phyloP scores from a whole-genome alignment of 2,113 vertebrate genomes.

The Trichechus manatus region DNA sequence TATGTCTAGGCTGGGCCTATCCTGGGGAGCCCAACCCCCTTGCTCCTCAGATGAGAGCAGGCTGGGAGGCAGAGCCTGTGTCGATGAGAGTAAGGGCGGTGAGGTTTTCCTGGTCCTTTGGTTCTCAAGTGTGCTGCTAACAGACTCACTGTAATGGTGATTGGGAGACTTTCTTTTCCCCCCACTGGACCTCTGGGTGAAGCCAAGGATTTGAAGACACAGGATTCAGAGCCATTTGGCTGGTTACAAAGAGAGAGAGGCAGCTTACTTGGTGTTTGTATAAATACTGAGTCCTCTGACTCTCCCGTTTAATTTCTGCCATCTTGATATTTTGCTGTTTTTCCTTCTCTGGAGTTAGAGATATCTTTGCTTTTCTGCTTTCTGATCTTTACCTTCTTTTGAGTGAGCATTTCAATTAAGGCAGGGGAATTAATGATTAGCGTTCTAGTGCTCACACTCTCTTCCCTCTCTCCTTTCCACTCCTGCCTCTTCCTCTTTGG shows the following conservation, averaged over 20 bases:
- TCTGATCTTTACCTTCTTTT: neutral
- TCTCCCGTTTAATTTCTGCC: neutral
- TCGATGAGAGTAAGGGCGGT: neutral
- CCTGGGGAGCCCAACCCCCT: neutral
- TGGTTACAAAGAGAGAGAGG: neutral
- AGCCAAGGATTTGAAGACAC: neutral
- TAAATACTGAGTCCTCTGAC: neutral
- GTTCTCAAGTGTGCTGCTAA: neutral
- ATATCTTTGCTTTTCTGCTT: neutral
- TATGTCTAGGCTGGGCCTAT: neutral
- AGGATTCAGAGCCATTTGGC: neutral
- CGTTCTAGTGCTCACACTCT: rapidly evolving
- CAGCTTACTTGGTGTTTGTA: too few species aligned
- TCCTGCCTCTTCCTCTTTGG: neutral
- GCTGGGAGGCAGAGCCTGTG: neutral
- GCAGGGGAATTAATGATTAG: neutral
- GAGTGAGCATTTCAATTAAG: neutral
- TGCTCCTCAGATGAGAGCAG: neutral
- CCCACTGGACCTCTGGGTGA: neutral
- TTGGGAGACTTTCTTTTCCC: neutral
- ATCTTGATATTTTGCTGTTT: neutral
- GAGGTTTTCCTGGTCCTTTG: neutral
- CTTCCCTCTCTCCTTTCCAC: neutral
- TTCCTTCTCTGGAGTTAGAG: neutral
- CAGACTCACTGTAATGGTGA: neutral